Conservation (phyloP, 2,797 vertebrate species). For the Sebastes baramenuke region DNA sequence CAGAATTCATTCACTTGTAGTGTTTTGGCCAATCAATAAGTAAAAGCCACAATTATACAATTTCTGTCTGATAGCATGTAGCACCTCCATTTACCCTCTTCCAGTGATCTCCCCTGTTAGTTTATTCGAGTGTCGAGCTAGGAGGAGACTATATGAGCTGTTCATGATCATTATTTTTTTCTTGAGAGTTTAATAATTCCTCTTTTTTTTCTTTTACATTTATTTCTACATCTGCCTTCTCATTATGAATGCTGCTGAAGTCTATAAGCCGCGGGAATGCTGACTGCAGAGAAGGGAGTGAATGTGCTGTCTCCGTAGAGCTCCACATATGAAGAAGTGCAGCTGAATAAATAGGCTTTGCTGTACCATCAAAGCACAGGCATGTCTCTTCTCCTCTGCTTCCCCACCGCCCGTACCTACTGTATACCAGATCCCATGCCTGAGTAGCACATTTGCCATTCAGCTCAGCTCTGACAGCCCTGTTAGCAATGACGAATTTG, state of each 20-base stretch:
- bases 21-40: not conserved
- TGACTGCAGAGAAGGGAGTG: conserved; percentile 29
- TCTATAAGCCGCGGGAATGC: conserved; percentile 28
- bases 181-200: not conserved
- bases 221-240: not conserved
- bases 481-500: conserved; percentile 55
- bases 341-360: conserved; percentile 56
- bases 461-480: conserved; percentile 59
- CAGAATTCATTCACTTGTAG: not conserved
- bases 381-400: conserved; percentile 17
- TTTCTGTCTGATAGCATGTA: not conserved
- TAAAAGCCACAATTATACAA: not conserved
- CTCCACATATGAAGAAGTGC: conserved; percentile 31
- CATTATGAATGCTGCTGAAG: conserved; percentile 32
- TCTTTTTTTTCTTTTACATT: not conserved
- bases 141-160: not conserved
- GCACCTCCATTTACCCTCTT: not conserved
- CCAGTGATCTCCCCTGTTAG: not conserved
- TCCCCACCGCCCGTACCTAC: not conserved
- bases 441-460: conserved; percentile 51
- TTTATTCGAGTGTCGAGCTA: not conserved
- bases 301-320: conserved; percentile 26
- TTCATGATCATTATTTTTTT: not conserved
- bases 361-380: conserved; percentile 39
- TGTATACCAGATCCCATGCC: not conserved